Evolutionary conservation across 2,888 invertebrate genomes (phyloP).

Genomic region (Uropetala carovei): DNA sequence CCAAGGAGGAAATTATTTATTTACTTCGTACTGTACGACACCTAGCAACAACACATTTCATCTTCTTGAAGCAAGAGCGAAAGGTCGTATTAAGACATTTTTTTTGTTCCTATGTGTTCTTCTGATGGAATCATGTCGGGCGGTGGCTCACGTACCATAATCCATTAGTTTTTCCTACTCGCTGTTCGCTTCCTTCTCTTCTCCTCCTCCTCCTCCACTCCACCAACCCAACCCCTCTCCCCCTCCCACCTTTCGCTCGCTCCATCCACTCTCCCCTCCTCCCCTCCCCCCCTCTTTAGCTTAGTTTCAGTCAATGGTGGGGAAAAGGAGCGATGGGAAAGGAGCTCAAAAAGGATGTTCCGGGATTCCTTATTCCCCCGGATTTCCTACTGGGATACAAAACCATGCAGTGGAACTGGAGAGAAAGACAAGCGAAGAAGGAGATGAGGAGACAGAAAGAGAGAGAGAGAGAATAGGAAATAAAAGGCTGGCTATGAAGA

Average conservation of each 20-base stretch:
- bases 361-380: slow-evolving; percentile 18
- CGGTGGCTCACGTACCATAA: not conserved
- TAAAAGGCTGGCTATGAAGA: slow-evolving; percentile 8
- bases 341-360: slow-evolving; percentile 6
- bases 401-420: not conserved
- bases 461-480: not conserved
- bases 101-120: not conserved
- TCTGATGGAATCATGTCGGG: not conserved
- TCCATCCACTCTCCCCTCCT: not conserved
- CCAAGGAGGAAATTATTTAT: not conserved
- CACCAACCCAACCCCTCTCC: not conserved
- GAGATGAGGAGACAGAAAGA: too few relatives aligned
- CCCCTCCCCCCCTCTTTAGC: not conserved
- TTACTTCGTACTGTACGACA: not conserved
- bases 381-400: slow-evolving; percentile 42
- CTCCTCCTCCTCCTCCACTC: too few relatives aligned
- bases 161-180: slow-evolving; percentile 13
- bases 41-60: not conserved
- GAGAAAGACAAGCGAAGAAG: too few relatives aligned
- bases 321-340: not conserved
- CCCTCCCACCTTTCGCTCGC: not conserved
- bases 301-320: too few relatives aligned
- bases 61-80: not conserved
- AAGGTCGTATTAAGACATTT: not conserved
- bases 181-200: not conserved